Evolutionary conservation across 2,888 invertebrate species (phyloP), one percentile per base, ranked within the genome.

Genomic region (Heteromurus nitidus): DNA sequence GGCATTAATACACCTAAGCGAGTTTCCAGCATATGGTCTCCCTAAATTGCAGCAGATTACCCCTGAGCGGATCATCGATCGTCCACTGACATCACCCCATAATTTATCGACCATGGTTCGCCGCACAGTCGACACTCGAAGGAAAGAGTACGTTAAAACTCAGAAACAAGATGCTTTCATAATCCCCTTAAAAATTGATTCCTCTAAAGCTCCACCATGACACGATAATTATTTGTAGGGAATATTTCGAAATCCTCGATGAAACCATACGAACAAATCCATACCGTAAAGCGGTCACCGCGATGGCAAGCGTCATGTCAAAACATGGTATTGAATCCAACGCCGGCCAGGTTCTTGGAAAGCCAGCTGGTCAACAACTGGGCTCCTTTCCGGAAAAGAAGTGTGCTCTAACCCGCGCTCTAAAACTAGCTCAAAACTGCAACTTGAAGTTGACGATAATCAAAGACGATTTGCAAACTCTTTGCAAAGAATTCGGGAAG

Each of bases 191-290:
- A 1, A 18, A 11, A 60, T 60, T 26, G 5, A 60, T 30, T n/a
- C 22, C 20, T 60, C 3, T 30, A 28, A n/a, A 28, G n/a, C n/a
- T 60, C 3, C 3, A 26, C n/a, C 22, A n/a, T 30, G 16, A 3
- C 65, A 31, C 28, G 2, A 68, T 28, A 26, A n/a, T 50, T 18
- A 9, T 11, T 67, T 18, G 20, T 44, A 83, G 83, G 44, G 75
- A 75, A 55, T 83, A 83, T 26, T 58, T 80, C 44, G 53, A 75
- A 50, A 55, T 83, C 16, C 67, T 83, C 64, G 73, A 80, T 58
- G 67, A 75, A 53, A 73, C 80, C 1, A 69, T 83, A 11, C 83
- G 83, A 3, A 83, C 83, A 31, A 77, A 83, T 36, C 68, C 77
- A 0, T 65, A 73, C 11, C 47, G 72, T 3, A 82, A 82, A 22